These are phyloP conservation scores for Nanorana parkeri DNA, from an alignment of 2,113 vertebrate genomes.

Conservation along the genomic window DNA sequence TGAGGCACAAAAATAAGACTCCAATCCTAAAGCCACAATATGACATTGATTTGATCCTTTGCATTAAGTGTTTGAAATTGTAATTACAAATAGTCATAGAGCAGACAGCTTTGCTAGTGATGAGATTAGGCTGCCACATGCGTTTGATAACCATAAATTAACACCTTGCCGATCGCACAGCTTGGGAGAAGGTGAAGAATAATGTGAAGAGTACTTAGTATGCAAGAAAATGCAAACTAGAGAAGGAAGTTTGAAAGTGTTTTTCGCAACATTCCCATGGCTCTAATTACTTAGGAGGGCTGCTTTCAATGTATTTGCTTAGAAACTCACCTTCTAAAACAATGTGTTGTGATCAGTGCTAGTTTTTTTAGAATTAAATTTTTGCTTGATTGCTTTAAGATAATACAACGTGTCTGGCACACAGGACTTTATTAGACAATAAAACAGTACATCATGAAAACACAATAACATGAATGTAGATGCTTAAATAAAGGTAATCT, in stretches of 20 bases:
- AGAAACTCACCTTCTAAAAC: not conserved
- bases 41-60: conserved; percentile 54
- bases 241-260: conserved; percentile 37
- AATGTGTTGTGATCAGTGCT: not conserved
- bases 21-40: not conserved
- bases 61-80: conserved; percentile 45
- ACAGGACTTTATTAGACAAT: not conserved
- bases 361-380: not conserved
- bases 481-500: conserved; percentile 27
- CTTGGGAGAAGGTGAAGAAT: conserved; percentile 44
- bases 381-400: conserved; percentile 8
- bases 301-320: not conserved
- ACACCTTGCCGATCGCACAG: conserved; percentile 51
- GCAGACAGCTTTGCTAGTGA: conserved; percentile 50
- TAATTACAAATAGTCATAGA: conserved; percentile 50
- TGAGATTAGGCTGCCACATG: conserved; percentile 56
- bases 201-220: conserved; percentile 38
- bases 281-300: conserved; percentile 41
- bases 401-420: not conserved
- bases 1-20: too few relatives aligned
- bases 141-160: conserved; percentile 56
- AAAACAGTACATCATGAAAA: not conserved
- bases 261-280: conserved; percentile 28
- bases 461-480: conserved; percentile 8
- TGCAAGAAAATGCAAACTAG: conserved; percentile 52